phyloP scores from a whole-genome alignment of 2,797 vertebrate species.

The Neostethus bicornis region DNA sequence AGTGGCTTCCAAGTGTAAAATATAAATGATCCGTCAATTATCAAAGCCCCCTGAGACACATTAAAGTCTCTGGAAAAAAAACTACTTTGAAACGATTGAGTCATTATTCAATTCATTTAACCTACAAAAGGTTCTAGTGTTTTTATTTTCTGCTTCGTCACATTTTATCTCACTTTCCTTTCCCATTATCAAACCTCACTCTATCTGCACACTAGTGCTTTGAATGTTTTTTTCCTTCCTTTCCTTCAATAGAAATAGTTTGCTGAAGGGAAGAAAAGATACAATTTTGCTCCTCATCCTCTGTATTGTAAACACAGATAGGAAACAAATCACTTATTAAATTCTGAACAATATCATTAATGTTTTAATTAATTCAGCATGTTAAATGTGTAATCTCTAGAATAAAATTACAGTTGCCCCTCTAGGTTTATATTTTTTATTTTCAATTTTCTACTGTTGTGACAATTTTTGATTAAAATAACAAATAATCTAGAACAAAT shows the following conservation, averaged over 20 bases:
- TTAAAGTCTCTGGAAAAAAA: conserved; percentile 1
- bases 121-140: conserved; percentile 1
- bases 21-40: neutral
- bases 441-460: neutral
- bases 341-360: no score
- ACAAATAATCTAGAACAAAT: neutral
- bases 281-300: conserved; percentile 6
- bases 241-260: conserved; percentile 1
- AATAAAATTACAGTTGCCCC: neutral
- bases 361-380: no score
- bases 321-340: conserved; percentile 21
- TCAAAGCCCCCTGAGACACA: neutral
- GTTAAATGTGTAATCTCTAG: conserved; percentile 37
- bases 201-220: neutral
- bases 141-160: conserved; percentile 13
- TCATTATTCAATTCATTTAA: conserved; percentile 25
- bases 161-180: neutral
- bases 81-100: conserved; percentile 4
- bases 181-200: neutral
- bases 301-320: conserved; percentile 30
- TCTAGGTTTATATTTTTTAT: conserved; percentile 2
- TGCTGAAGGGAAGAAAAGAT: conserved; percentile 8
- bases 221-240: conserved; percentile 6
- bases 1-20: neutral
- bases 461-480: neutral